Evolutionary conservation across 1,140 invertebrate genomes (phyloP).

Genomic region (Campoletis sonorensis): DNA sequence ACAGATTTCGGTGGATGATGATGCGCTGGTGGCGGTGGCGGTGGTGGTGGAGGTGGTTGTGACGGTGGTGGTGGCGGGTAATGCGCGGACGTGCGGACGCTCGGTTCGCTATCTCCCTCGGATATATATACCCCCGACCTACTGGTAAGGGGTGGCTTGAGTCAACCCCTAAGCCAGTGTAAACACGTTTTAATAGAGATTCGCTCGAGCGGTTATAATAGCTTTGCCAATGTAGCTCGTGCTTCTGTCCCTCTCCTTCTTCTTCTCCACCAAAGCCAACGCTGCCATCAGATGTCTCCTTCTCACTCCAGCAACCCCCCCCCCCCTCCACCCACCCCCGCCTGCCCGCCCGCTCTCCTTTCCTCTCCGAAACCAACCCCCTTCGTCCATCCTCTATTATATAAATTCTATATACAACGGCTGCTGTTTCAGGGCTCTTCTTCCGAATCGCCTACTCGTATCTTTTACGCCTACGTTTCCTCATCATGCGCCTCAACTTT

Average conservation of each 20-base stretch:
- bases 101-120: constrained; percentile 43
- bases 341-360: too few relatives aligned
- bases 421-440: constrained; percentile 10
- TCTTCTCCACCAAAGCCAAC: constrained; percentile 57
- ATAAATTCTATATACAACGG: constrained; percentile 35
- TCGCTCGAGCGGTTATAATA: constrained; percentile 78
- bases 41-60: not conserved
- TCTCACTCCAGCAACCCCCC: constrained; percentile 6
- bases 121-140: constrained; percentile 14
- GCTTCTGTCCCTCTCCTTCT: constrained; percentile 48
- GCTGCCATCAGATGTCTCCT: constrained; percentile 28
- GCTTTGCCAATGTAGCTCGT: constrained; percentile 75
- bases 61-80: not conserved
- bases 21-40: not conserved
- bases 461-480: constrained; percentile 43
- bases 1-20: not conserved
- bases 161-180: constrained; percentile 78
- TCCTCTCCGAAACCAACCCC: not conserved
- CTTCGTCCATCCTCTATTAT: constrained; percentile 39
- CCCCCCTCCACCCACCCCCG: too few relatives aligned
- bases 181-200: constrained; percentile 78
- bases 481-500: constrained; percentile 9
- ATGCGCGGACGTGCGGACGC: constrained; percentile 39
- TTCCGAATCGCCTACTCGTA: constrained; percentile 39
- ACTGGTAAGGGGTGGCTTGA: constrained; percentile 68